These are phyloP conservation scores for Cryptus viduatorius DNA, from an alignment of 2,888 invertebrate genomes.

Conservation along the genomic window DNA sequence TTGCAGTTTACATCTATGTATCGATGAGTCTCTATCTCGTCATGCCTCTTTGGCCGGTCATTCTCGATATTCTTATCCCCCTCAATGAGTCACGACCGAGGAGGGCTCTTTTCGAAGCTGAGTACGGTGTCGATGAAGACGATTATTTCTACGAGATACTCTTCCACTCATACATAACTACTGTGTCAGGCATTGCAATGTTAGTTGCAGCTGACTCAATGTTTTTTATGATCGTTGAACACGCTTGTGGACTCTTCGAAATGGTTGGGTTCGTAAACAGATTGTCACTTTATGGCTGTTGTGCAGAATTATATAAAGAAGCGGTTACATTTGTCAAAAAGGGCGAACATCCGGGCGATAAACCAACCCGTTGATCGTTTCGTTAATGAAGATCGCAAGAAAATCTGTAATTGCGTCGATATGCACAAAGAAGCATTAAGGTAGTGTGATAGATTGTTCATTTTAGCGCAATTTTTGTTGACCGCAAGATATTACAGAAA, in stretches of 20 bases:
- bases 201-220: slow-evolving; percentile 42
- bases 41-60: not conserved
- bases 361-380: not conserved
- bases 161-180: slow-evolving; percentile 54
- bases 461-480: not conserved
- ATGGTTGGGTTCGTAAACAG: slow-evolving; percentile 44
- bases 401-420: not conserved
- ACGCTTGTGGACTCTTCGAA: slow-evolving; percentile 53
- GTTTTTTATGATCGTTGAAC: slow-evolving; percentile 40
- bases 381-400: not conserved
- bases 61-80: not conserved
- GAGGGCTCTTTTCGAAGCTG: slow-evolving; percentile 50
- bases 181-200: not conserved
- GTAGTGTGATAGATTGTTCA: not conserved
- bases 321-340: too few relatives aligned
- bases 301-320: too few relatives aligned
- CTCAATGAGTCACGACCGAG: slow-evolving; percentile 47
- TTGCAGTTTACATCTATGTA: not conserved
- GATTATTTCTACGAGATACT: slow-evolving; percentile 64
- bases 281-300: not conserved
- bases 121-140: slow-evolving; percentile 63
- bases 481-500: too few relatives aligned
- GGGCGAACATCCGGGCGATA: too few relatives aligned
- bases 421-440: slow-evolving; percentile 3
- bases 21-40: not conserved